Evolutionary conservation across 53 echinoderm and acorn worm species (phyloP), one percentile per base, ranked within the genome.

Genomic region (Paelopatides confundens): DNA sequence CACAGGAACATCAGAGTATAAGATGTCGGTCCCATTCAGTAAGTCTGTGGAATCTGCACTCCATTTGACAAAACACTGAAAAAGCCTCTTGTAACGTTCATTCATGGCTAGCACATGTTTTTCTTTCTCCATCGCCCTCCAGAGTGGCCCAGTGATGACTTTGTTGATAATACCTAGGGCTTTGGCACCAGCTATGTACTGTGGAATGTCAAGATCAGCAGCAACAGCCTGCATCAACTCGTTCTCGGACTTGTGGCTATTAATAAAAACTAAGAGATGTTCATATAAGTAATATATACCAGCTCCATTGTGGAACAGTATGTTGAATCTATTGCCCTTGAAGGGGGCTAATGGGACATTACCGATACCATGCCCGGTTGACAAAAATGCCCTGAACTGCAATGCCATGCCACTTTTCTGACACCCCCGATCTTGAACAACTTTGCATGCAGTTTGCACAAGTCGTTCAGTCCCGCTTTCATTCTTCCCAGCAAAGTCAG

Each of bases 361-460:
- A n/a, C n/a, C n/a, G 11, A 30, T 64, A 62, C 17, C 30, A 27
- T n/a, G 43, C 35, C 31, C 69, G 5, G 32, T 10, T 31, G 52
- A 34, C 28, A 88, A 51, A 63, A 89, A 92, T 29, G 89, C 79
- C 48, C 89, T 53, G 38, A 92, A 92, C 31, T 85, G 32, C 38
- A 89, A 78, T 12, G 92, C 85, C 52, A 85, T 92, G 26, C 92
- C 92, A 68, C 50, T 84, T 46, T 92, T 89, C 70, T 92, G 86
- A 81, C 92, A 89, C 0, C 78, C 92, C 69, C 92, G 63, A 33
- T 88, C 76, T 34, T 92, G 92, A 13, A 88, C 88, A 84, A 88
- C 83, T 49, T 88, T 65, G 53, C 92, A 92, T 14, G 88, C 92
- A 31, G 84, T 85, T 27, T 88, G 50, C n/a, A 88, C 68, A 43